Evolutionary conservation across 2,113 vertebrate genomes (phyloP).

Genomic region (Papio anubis): DNA sequence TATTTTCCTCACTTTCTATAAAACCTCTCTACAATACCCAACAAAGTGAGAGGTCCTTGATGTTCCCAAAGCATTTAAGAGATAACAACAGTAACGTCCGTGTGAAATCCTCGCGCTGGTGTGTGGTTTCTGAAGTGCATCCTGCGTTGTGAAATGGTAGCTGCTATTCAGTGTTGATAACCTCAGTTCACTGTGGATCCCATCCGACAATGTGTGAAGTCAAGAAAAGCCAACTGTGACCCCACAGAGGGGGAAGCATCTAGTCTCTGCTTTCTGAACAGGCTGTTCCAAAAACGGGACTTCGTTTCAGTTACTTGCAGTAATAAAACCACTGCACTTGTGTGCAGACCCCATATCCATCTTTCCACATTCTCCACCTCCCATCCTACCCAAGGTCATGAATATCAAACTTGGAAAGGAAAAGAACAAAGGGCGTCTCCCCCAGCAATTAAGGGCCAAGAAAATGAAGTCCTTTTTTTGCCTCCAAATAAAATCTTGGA

Average conservation of each 20-base stretch:
- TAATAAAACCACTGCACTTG: neutral
- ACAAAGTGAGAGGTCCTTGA: neutral
- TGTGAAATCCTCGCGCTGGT: rapidly evolving
- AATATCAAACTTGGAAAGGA: constrained; percentile 50
- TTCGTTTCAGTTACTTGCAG: neutral
- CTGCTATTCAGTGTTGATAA: rapidly evolving
- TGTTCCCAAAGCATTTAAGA: neutral
- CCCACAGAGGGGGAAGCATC: neutral
- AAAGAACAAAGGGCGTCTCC: neutral
- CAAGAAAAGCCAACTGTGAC: neutral
- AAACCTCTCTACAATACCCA: neutral
- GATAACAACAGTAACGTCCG: rapidly evolving
- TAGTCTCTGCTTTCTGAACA: neutral
- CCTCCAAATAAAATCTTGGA: constrained; percentile 61
- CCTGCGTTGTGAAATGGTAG: rapidly evolving
- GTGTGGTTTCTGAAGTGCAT: rapidly evolving
- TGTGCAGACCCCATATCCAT: constrained; percentile 53
- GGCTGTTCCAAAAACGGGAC: neutral
- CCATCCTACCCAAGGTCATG: constrained; percentile 2
- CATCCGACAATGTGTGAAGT: too few species aligned
- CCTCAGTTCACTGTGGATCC: neutral
- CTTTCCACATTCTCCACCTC: constrained; percentile 9
- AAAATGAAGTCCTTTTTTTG: constrained; percentile 42
- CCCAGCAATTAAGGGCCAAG: constrained; percentile 34
- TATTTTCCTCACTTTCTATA: neutral